Base-by-base conservation (phyloP, 2,888 invertebrate genomes). In the Mesorhabditis belari region DNA sequence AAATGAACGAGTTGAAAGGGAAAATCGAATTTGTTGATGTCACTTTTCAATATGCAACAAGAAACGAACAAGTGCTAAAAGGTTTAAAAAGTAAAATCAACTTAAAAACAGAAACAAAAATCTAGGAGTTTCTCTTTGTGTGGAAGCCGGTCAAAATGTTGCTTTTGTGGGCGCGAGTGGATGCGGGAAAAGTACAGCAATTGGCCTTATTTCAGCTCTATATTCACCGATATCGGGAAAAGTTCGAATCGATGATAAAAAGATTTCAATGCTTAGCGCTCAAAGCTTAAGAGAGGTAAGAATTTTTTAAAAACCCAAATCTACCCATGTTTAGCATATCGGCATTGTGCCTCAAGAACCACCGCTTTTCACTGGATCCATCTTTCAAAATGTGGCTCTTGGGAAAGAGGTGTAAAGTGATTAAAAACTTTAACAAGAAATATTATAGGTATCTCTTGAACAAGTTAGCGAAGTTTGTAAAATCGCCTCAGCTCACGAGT, bases 311-410 rank as follows among this genome's bases (percentile, higher is more conserved):
- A n/a, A 1, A 17, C n/a, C n/a, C n/a, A 2, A 9, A 35, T 35
- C 44, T 17, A 35, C 44, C 12, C 44, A n/a, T 35, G 12, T 12
- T 4, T 19, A 65, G 62, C 58, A 62, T 24, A 68, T 74, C 52
- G 75, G 73, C 44, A 69, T 75, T 2, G 75, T 75, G 1, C 66
- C 69, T 51, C 75, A 75, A 55, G 75, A 75, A 25, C 75, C 75
- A n/a, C 65, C 63, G 35, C 62, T 74, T 3, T 74, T 74, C 58
- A 68, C 71, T 54, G 71, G 74, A 26, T 70, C 71, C 2, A 72
- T 74, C 12, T 53, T 55, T 26, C 71, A 73, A 28, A 73, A 73
- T 57, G 70, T 73, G 49, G 49, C 56, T 21, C 57, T 73, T 21
- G 73, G 73, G 24, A 62, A 70, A 56, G 52, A 59, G 52, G 59